Evolutionary conservation across 1,140 invertebrate genomes (phyloP).

Genomic region (Macrobrachium rosenbergii): DNA sequence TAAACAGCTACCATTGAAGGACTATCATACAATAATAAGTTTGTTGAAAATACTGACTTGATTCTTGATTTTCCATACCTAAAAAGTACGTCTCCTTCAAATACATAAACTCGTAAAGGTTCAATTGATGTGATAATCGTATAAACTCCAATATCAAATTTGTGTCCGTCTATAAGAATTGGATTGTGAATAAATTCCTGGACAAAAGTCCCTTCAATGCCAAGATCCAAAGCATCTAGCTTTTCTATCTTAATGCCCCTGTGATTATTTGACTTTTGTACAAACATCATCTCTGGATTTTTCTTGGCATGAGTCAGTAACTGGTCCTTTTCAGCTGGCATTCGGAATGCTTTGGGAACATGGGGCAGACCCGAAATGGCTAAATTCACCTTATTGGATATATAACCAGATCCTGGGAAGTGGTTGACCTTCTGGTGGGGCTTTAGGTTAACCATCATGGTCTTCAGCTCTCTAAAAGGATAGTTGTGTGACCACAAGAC

Average conservation of each 20-base stretch:
- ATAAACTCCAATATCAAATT: conserved; percentile 98
- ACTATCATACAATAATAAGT: neutral
- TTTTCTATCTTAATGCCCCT: conserved; percentile 86
- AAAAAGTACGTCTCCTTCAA: conserved; percentile 90
- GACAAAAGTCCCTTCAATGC: conserved; percentile 84
- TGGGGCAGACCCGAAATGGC: conserved; percentile 82
- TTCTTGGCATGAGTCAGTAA: conserved; percentile 80
- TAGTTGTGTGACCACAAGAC: conserved; percentile 95
- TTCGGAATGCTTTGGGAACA: conserved; percentile 89
- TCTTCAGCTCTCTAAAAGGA: conserved; percentile 80
- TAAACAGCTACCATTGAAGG: neutral
- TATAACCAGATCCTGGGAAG: conserved; percentile 93
- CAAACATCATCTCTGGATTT: conserved; percentile 83
- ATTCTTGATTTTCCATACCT: conserved; percentile 73
- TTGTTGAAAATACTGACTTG: neutral
- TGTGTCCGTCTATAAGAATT: conserved; percentile 86
- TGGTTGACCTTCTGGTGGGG: conserved; percentile 89
- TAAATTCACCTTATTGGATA: conserved; percentile 95
- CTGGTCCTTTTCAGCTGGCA: conserved; percentile 82
- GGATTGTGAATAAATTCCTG: conserved; percentile 90
- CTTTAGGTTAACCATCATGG: conserved; percentile 77
- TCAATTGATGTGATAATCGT: conserved; percentile 91
- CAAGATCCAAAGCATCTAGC: conserved; percentile 80
- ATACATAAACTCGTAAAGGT: conserved; percentile 90
- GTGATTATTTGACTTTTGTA: conserved; percentile 94